Evolutionary conservation across 2,113 vertebrate genomes (phyloP).

Genomic region (Ammodramus savannarum): DNA sequence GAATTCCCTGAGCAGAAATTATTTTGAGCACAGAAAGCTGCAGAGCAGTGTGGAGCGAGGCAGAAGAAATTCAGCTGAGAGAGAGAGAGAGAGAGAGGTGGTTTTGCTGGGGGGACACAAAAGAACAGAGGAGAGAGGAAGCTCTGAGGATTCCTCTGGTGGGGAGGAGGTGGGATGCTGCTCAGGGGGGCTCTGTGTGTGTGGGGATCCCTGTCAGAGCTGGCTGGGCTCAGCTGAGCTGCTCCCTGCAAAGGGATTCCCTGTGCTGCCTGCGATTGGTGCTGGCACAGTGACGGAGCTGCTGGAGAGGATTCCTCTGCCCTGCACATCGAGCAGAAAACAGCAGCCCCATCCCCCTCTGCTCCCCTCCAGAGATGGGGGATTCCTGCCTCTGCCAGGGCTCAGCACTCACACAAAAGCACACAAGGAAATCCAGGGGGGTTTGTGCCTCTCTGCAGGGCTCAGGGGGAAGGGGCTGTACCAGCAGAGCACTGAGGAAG

Average conservation of each 20-base stretch:
- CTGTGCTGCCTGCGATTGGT: conserved; percentile 14
- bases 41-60: neutral
- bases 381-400: neutral
- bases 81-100: neutral
- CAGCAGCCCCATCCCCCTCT: neutral
- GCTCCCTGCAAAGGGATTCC: conserved; percentile 44
- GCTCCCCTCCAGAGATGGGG: neutral
- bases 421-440: rapidly evolving
- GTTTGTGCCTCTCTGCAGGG: neutral
- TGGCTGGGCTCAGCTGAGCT: neutral
- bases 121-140: neutral
- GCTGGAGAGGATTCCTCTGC: neutral
- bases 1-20: conserved; percentile 54
- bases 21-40: conserved; percentile 45
- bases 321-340: neutral
- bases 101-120: neutral
- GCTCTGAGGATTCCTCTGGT: neutral
- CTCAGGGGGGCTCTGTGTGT: neutral
- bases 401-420: neutral
- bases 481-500: neutral
- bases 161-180: neutral
- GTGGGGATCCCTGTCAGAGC: neutral
- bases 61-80: neutral
- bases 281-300: neutral
- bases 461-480: neutral